Evolutionary conservation across 2,888 invertebrate species (phyloP).

Genomic region (Aphodius granarius): DNA sequence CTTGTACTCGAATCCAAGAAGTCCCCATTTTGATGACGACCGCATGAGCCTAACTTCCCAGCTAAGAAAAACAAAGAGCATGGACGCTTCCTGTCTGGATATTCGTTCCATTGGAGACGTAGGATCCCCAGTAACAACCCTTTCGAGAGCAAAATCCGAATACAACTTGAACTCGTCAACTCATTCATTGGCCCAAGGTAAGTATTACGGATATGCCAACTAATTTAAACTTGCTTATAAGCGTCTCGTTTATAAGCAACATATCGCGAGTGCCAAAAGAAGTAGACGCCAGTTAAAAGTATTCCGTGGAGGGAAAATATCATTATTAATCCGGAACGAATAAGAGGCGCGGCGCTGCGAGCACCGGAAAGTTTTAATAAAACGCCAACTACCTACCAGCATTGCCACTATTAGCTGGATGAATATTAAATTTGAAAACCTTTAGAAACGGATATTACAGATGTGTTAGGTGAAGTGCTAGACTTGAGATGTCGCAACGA

Average conservation of each 20-base stretch:
- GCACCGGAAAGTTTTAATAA: not conserved
- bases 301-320: not conserved
- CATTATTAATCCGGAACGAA: not conserved
- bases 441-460: not conserved
- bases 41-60: conserved; percentile 75
- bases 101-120: conserved; percentile 72
- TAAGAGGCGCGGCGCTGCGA: not conserved
- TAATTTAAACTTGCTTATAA: not conserved
- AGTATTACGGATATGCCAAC: conserved; percentile 19
- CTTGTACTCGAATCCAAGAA: conserved; percentile 66
- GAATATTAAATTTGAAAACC: not conserved
- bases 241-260: not conserved
- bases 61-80: conserved; percentile 82
- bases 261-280: not conserved
- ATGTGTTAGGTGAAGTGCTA: not conserved
- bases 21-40: conserved; percentile 68
- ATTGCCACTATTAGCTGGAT: not conserved
- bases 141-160: conserved; percentile 85
- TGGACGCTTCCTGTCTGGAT: conserved; percentile 86
- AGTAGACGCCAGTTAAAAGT: not conserved
- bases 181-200: conserved; percentile 70
- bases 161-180: conserved; percentile 79
- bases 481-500: too few relatives aligned
- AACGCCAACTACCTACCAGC: not conserved
- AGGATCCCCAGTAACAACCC: conserved; percentile 65